Evolutionary conservation across 2,888 invertebrate genomes (phyloP).

Genomic region (Papilio elwesi): DNA sequence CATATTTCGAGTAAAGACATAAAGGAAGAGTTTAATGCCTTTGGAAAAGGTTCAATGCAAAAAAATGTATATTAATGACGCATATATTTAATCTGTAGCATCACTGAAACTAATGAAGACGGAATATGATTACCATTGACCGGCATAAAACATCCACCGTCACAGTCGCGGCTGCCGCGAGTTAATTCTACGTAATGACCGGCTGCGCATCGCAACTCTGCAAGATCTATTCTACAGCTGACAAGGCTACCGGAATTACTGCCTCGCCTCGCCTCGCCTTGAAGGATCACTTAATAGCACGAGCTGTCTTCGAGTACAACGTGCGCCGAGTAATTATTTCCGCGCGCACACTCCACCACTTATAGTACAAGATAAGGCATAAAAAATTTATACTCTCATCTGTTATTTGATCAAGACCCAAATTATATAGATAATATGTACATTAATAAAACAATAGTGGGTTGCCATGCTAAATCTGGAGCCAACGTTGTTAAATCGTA

Average conservation of each 20-base stretch:
- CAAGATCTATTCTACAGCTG: conserved; percentile 52
- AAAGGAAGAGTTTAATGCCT: neutral
- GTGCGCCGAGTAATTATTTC: conserved; percentile 21
- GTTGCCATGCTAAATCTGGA: no score
- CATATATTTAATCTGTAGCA: conserved; percentile 27
- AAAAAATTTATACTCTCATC: no score
- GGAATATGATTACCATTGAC: conserved; percentile 24
- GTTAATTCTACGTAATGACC: conserved; percentile 65
- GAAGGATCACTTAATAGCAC: conserved; percentile 54
- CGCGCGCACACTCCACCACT: conserved; percentile 15
- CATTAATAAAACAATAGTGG: no score
- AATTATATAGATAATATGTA: no score
- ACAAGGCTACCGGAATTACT: conserved; percentile 56
- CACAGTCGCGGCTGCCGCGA: conserved; percentile 49
- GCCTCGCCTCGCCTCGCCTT: conserved; percentile 44
- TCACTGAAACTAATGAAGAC: conserved; percentile 32
- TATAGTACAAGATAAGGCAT: no score
- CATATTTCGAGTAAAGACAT: no score
- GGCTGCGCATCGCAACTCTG: conserved; percentile 55
- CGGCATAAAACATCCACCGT: conserved; percentile 42
- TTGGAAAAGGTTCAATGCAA: neutral
- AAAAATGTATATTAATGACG: conserved; percentile 12
- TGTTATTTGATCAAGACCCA: no score
- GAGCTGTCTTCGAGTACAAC: conserved; percentile 41
- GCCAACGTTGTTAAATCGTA: no score